These are phyloP conservation scores for Galaxea fascicularis DNA, from an alignment of 92 coral and sea anemone genomes.

Conservation along the genomic window DNA sequence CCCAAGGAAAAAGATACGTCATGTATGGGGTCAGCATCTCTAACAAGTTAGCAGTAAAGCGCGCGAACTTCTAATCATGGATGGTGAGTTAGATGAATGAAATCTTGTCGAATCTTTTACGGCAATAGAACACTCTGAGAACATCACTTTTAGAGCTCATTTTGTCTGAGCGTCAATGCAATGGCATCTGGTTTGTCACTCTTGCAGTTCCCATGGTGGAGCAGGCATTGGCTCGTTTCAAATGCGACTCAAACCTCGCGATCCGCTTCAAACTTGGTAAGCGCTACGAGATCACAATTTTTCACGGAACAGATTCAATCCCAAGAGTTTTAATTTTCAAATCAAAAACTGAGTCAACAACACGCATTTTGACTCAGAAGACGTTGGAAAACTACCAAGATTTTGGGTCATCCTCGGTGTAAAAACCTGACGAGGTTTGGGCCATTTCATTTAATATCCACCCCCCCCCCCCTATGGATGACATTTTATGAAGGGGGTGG, in stretches of 20 bases:
- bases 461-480: no score
- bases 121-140: background rate
- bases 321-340: no score
- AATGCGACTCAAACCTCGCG: constrained; percentile 82
- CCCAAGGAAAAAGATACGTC: background rate
- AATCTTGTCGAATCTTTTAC: background rate
- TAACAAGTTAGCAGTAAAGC: constrained; percentile 36
- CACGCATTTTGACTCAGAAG: no score
- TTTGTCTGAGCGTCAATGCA: background rate
- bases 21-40: no score
- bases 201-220: constrained; percentile 72
- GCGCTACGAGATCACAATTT: background rate
- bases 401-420: no score
- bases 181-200: background rate
- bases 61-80: constrained; percentile 51
- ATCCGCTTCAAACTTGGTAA: constrained; percentile 89
- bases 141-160: background rate
- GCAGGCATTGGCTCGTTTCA: constrained; percentile 76
- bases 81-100: background rate
- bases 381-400: no score
- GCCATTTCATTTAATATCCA: no score
- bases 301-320: no score
- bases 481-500: no score
- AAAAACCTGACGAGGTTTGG: no score
- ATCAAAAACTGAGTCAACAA: no score